Evolutionary conservation across 1,140 invertebrate species (phyloP).

Genomic region (Choristoneura fumiferana): DNA sequence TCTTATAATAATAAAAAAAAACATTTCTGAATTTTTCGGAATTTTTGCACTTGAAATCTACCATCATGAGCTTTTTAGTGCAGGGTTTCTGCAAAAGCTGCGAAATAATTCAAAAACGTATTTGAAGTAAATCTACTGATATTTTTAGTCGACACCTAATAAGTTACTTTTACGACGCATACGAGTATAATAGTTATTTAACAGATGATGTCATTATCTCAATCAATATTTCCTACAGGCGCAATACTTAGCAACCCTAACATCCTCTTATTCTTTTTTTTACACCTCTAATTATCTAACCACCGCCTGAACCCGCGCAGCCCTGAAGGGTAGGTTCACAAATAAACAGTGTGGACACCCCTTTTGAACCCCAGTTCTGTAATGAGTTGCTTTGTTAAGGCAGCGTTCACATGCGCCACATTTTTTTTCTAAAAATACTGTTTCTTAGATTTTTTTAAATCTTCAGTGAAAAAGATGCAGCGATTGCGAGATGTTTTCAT

Average conservation of each 20-base stretch:
- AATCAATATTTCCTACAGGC: too few relatives aligned
- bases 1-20: too few relatives aligned
- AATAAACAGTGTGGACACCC: conserved; percentile 16
- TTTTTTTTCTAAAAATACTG: background rate
- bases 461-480: background rate
- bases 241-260: background rate
- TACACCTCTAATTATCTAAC: conserved; percentile 17
- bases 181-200: background rate
- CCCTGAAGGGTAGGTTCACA: conserved; percentile 8
- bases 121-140: too few relatives aligned
- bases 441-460: background rate
- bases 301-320: background rate
- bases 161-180: too few relatives aligned
- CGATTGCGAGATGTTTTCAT: conserved; percentile 6
- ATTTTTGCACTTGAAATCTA: too few relatives aligned
- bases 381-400: conserved; percentile 18
- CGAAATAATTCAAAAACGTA: too few relatives aligned
- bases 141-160: too few relatives aligned
- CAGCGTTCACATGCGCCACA: conserved; percentile 5
- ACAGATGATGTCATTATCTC: too few relatives aligned
- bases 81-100: too few relatives aligned
- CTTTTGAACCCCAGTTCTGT: conserved; percentile 16
- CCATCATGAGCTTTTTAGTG: too few relatives aligned
- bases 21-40: too few relatives aligned
- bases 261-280: background rate